Evolutionary conservation across 2,888 invertebrate genomes (phyloP).

Genomic region (Galerucella calmariensis): DNA sequence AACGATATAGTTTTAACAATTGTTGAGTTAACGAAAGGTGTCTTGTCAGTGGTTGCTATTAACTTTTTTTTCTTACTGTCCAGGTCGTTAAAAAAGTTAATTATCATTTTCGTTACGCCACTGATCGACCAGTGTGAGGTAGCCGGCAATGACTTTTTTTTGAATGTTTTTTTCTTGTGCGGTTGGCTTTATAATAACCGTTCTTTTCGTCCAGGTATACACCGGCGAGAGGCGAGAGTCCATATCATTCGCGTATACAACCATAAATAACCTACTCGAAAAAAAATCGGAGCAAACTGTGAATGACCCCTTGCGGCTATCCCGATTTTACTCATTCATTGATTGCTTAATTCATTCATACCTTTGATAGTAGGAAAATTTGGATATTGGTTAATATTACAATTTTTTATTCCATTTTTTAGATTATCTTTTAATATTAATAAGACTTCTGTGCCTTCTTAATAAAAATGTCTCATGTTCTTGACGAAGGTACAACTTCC

Average conservation of each 20-base stretch:
- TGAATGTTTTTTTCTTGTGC: conserved; percentile 17
- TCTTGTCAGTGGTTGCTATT: neutral
- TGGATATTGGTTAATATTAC: too few species aligned
- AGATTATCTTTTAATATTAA: too few species aligned
- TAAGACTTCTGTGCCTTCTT: too few species aligned
- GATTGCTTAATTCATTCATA: conserved; percentile 38
- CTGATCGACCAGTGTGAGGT: conserved; percentile 22
- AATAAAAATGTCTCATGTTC: too few species aligned
- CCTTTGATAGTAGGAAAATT: neutral
- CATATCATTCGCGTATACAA: conserved; percentile 21
- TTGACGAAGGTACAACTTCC: too few species aligned
- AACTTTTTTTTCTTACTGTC: neutral
- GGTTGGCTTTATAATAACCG: conserved; percentile 34
- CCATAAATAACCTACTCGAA: conserved; percentile 36
- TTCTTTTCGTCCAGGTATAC: conserved; percentile 35
- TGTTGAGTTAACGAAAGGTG: too few species aligned
- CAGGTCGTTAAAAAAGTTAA: neutral
- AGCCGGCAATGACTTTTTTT: conserved; percentile 28
- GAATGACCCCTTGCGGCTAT: conserved; percentile 39
- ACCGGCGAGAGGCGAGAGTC: conserved; percentile 14
- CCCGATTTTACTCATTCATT: conserved; percentile 42
- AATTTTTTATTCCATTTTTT: too few species aligned
- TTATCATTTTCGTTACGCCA: conserved; percentile 16
- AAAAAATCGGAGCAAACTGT: conserved; percentile 34
- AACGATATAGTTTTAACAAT: too few species aligned